Evolutionary conservation across 2,113 vertebrate species (phyloP).

Genomic region (Eupsittula cactorum): DNA sequence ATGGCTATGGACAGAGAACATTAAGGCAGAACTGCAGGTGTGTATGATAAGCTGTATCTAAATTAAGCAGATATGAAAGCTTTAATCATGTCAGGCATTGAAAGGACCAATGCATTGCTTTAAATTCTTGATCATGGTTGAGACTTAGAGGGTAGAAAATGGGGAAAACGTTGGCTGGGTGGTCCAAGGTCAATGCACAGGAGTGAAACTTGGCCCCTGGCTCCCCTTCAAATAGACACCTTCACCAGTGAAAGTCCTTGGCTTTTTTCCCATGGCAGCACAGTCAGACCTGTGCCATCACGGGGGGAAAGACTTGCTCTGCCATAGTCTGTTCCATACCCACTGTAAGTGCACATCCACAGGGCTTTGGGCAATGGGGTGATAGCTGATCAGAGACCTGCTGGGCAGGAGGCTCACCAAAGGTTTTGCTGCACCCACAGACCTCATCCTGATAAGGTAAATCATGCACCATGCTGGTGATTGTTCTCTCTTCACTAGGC

Average conservation of each 20-base stretch:
- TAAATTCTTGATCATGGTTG: not conserved
- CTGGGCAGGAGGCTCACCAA: not conserved
- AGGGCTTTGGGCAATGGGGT: not conserved
- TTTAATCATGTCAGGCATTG: not conserved
- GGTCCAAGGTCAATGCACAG: not conserved
- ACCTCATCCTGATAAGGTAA: accelerated
- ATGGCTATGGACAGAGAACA: not conserved
- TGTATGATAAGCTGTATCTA: not conserved
- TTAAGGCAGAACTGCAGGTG: not conserved
- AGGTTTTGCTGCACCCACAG: no score
- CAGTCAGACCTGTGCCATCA: accelerated
- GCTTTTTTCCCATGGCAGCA: accelerated
- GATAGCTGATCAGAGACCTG: not conserved
- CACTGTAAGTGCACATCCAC: no score
- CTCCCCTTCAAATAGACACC: not conserved
- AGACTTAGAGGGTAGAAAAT: not conserved
- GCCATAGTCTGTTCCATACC: accelerated
- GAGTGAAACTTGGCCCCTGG: not conserved
- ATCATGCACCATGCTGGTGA: no score
- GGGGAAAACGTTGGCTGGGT: not conserved
- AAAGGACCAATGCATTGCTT: not conserved
- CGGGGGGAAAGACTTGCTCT: not conserved
- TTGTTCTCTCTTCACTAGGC: not conserved
- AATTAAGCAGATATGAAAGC: not conserved
- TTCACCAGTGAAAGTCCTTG: not conserved